Base-by-base conservation (phyloP, 2,888 invertebrate genomes). In the Xestoiulus laeticollis region DNA sequence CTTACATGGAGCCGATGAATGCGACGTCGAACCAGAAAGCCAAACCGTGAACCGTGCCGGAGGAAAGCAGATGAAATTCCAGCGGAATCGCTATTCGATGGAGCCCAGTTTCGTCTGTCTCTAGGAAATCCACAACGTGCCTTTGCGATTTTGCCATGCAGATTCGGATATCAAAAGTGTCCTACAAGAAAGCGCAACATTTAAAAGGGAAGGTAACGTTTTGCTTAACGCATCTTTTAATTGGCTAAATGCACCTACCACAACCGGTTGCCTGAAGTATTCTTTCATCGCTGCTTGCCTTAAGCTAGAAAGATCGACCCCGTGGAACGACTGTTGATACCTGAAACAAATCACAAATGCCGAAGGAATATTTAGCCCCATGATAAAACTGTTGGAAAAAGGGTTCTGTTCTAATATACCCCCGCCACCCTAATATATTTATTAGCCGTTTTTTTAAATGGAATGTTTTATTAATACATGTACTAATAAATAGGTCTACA, bases 1-100 rank as follows among this genome's bases (percentile, higher is more conserved):
- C 88, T 89, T 89, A 90, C 89, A 95, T 95, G 85, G 95, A 95
- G 59, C 99, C 99, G 88, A 96, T 95, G 93, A 99, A 99, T 90
- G 98, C 96, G 33, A 99, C 99, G 93, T 99, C 99, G 92, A 99
- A 99, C 99, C 99, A 99, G 93, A 99, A 99, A 26, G 99, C 99
- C 89, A 99, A 93, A 0, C 99, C 99, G 91, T 99, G 99, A 90
- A 99, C 96, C 86, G 97, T 97, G 38, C 98, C 98, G 0, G 98
- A 96, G 92, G 98, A 97, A 90, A 96, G 94, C 90, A 98, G 94
- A 91, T 96, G 96, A 93, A 98, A 99, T 92, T 97, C 96, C 89
- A 99, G 94, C 85, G 99, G 98, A 91, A 99, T 97, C 92, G 98
- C 94, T 92, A 99, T 99, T 91, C 95, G 95, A 92, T 99, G 98